These are phyloP conservation scores for Phataginus tetradactyla DNA, from an alignment of 2,797 vertebrate species.

Conservation along the genomic window DNA sequence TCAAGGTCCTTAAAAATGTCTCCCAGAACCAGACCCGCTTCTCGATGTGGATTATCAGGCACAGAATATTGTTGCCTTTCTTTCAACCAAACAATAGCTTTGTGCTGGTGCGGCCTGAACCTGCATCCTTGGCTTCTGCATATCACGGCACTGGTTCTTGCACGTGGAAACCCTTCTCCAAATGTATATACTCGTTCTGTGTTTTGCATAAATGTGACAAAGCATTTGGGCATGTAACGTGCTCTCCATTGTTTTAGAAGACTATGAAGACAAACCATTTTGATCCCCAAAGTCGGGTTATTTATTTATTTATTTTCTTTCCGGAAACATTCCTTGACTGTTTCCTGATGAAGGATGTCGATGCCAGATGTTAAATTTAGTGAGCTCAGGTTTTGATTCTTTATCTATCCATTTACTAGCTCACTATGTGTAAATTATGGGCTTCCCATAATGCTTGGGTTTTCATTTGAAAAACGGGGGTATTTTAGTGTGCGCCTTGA, in stretches of 20 bases:
- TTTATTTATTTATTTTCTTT: background rate
- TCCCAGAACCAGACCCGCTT: background rate
- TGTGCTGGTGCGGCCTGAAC: too few species aligned
- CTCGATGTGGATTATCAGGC: too few species aligned
- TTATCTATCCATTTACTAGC: background rate
- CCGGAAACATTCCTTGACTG: background rate
- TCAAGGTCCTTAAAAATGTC: background rate
- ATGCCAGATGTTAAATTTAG: background rate
- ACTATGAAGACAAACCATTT: background rate
- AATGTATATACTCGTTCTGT: background rate
- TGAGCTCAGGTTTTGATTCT: background rate
- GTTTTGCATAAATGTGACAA: background rate
- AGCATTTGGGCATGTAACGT: background rate
- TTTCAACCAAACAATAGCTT: accelerated
- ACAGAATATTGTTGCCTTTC: background rate
- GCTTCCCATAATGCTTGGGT: background rate
- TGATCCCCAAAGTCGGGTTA: background rate
- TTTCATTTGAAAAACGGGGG: background rate
- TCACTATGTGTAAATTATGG: background rate
- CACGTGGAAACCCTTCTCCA: background rate
- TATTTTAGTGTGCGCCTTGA: background rate
- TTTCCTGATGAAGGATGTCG: background rate
- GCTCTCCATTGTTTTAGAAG: background rate
- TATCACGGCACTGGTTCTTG: accelerated
- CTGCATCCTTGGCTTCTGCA: accelerated